phyloP scores from a whole-genome alignment of 2,113 vertebrate genomes.

The Perccottus glenii region DNA sequence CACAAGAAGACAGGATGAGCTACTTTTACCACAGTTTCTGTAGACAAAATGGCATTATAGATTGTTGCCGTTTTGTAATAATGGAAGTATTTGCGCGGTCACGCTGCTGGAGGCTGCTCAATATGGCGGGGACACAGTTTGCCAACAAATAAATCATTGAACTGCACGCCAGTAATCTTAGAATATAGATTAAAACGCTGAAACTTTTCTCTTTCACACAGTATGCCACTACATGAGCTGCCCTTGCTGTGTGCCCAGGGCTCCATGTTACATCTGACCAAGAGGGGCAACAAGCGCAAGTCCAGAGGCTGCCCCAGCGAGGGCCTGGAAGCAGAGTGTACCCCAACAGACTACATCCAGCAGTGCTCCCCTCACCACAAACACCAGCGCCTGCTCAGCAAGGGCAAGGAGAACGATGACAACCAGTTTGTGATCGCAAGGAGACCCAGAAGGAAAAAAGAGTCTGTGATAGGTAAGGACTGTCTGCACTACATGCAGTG shows the following conservation, averaged over 20 bases:
- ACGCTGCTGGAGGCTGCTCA: neutral
- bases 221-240: slow-evolving; percentile 85
- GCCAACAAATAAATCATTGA: neutral
- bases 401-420: slow-evolving; percentile 79
- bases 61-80: neutral
- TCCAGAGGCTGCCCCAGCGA: slow-evolving; percentile 52
- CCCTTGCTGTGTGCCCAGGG: slow-evolving; percentile 72
- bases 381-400: slow-evolving; percentile 64
- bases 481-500: neutral
- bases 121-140: slow-evolving; percentile 57
- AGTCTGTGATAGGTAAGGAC: slow-evolving; percentile 53
- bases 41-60: fast-evolving
- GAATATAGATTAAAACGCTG: neutral
- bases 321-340: slow-evolving; percentile 82
- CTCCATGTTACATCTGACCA: slow-evolving; percentile 55
- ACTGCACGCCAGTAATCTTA: neutral
- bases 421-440: slow-evolving; percentile 79
- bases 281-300: slow-evolving; percentile 48
- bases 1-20: fast-evolving
- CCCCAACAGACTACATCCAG: slow-evolving; percentile 80
- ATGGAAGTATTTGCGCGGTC: slow-evolving; percentile 45
- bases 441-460: slow-evolving; percentile 76
- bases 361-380: slow-evolving; percentile 79
- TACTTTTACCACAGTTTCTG: fast-evolving
- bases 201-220: slow-evolving; percentile 31